phyloP scores from a whole-genome alignment of 53 echinoderm and acorn worm species.

The Crossaster papposus region DNA sequence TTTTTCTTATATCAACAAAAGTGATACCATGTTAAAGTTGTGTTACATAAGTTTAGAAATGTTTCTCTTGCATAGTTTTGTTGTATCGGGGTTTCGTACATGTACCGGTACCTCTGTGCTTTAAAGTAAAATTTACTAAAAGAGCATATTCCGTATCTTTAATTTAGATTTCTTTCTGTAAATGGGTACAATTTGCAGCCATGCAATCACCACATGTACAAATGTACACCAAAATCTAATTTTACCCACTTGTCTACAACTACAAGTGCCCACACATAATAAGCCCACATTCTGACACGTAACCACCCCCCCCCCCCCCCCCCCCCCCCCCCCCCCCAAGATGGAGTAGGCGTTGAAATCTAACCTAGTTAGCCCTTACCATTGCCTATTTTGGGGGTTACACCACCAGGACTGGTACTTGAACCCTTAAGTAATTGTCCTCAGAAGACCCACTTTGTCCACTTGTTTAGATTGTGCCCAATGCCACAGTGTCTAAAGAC shows the following conservation, averaged over 20 bases:
- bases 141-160: too few relatives aligned
- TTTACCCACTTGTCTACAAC: not conserved
- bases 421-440: constrained; percentile 58
- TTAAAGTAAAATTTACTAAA: too few relatives aligned
- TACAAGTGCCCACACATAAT: not conserved
- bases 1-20: too few relatives aligned
- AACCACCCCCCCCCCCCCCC: too few relatives aligned
- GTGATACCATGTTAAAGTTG: too few relatives aligned
- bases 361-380: constrained; percentile 32
- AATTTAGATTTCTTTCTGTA: too few relatives aligned
- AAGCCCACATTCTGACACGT: not conserved
- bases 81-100: too few relatives aligned
- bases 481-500: constrained; percentile 24
- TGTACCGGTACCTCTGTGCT: too few relatives aligned
- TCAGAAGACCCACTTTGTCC: constrained; percentile 16
- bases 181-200: too few relatives aligned
- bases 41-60: too few relatives aligned
- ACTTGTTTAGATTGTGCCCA: constrained; percentile 41
- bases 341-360: constrained; percentile 34
- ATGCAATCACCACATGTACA: not conserved
- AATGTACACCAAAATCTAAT: not conserved
- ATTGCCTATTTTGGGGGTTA: constrained; percentile 24
- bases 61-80: too few relatives aligned
- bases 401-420: constrained; percentile 42
- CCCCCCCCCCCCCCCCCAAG: too few relatives aligned